Evolutionary conservation across 2,113 vertebrate species (phyloP), one percentile per base, ranked within the genome.

Genomic region (Rhineura floridana): DNA sequence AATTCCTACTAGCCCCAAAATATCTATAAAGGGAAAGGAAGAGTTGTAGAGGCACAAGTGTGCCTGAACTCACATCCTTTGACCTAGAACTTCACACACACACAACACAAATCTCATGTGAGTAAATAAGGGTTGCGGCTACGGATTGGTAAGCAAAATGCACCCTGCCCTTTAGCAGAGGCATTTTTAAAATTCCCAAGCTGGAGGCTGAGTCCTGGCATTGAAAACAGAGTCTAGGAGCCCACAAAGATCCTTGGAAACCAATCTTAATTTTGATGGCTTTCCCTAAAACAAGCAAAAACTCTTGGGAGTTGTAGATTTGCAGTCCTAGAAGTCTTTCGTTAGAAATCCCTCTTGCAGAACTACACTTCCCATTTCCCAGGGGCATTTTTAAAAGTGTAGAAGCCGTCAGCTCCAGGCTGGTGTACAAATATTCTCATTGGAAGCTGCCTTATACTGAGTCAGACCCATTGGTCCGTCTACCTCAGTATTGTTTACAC

Each of bases 1-100:
- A 92, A 91, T 94, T 91, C 90, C 84, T 91, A 91, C 91, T 92
- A 88, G 87, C 88, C 86, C 88, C 30, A 86, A 52, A 72, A 80
- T 82, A 62, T 84, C 33, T 67, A 44, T 42, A 39, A 63, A 90
- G 88, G 36, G 86, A 81, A 55, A 36, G 42, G 84, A 90, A 93
- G 21, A 73, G 39, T 19, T 73, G 2, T 25, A 28, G 63, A 8
- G 25, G 28, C 21, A 42, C 70, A 73, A 42, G 21, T 9, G 8
- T 42, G 15, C 39, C 36, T 73, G 21, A 15, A 42, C 70, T 23
- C 11, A 15, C 69, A 70, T 36, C n/a, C 69, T 73, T 73, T 73
- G n/a, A 36, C 69, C n/a, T 36, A 5, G 15, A 8, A 36, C 33
- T 72, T 36, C 15, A n/a, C n/a, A n/a, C n/a, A n/a, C n/a, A n/a